Evolutionary conservation across 2,888 invertebrate species (phyloP).

Genomic region (Temnothorax rugatulus): DNA sequence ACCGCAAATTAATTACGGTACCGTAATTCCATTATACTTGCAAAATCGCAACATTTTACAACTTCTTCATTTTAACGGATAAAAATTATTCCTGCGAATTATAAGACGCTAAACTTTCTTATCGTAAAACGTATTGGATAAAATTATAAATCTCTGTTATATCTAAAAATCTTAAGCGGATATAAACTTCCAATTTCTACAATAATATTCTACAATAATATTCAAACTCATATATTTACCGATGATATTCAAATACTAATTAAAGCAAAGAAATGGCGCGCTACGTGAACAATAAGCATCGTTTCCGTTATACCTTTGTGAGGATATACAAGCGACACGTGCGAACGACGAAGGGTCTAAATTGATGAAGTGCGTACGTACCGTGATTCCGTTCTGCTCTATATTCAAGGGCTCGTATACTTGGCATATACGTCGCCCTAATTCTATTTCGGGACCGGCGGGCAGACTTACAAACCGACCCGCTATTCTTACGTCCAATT

Average conservation of each 20-base stretch:
- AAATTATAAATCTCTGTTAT: background rate
- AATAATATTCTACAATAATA: background rate
- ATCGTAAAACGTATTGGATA: background rate
- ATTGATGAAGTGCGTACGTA: conserved; percentile 40
- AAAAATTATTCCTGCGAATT: background rate
- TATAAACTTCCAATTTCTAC: background rate
- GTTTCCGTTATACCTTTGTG: conserved; percentile 21
- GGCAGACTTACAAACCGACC: conserved; percentile 30
- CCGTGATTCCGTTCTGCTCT: conserved; percentile 36
- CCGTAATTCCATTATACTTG: background rate
- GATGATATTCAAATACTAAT: conserved; percentile 6
- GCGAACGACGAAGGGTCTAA: conserved; percentile 19
- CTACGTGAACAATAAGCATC: background rate
- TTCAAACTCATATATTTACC: background rate
- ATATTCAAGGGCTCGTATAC: conserved; percentile 33
- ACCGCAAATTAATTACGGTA: conserved; percentile 29
- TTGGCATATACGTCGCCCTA: conserved; percentile 15
- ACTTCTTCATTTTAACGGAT: background rate
- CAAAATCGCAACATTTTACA: conserved; percentile 1
- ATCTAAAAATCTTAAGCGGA: background rate
- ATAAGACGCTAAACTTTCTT: background rate
- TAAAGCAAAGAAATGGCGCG: background rate
- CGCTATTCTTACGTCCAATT: conserved; percentile 40
- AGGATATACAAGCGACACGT: conserved; percentile 40
- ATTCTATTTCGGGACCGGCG: conserved; percentile 62